A percentile compares a stretch with the other conserved stretches of the same genome.
phyloP scores from a whole-genome alignment of 2,113 vertebrate genomes.

The Rutilus rutilus region DNA sequence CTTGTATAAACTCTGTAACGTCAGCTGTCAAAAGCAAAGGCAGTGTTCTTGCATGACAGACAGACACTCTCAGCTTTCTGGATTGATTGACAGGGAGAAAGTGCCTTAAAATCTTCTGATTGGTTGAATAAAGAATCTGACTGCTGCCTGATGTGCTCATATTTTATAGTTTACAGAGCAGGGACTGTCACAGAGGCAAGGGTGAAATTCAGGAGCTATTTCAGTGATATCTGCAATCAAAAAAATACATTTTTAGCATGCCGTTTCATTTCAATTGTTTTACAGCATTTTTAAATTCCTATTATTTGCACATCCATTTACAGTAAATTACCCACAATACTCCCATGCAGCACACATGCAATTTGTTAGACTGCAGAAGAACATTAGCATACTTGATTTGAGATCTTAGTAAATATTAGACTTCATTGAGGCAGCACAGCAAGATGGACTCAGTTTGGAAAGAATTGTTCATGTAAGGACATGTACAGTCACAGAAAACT shows the following conservation, averaged over 20 bases:
- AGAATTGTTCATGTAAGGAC: not conserved
- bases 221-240: not conserved
- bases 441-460: not conserved
- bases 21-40: constrained; percentile 5
- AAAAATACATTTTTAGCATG: not conserved
- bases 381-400: constrained; percentile 12
- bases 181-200: not conserved
- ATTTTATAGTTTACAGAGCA: not conserved
- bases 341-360: constrained; percentile 5
- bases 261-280: not conserved
- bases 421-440: too few species aligned
- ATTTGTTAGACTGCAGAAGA: not conserved
- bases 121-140: not conserved
- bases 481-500: not conserved
- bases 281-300: not conserved
- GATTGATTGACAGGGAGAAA: not conserved
- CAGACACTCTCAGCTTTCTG: not conserved
- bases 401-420: constrained; percentile 8
- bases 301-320: not conserved
- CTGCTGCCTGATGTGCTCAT: not conserved
- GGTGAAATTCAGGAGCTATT: not conserved
- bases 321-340: not conserved
- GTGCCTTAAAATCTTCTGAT: not conserved
- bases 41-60: not conserved
- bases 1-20: constrained; percentile 10